Evolutionary conservation across 2,888 invertebrate species (phyloP).

Genomic region (Hyposoter didymator): DNA sequence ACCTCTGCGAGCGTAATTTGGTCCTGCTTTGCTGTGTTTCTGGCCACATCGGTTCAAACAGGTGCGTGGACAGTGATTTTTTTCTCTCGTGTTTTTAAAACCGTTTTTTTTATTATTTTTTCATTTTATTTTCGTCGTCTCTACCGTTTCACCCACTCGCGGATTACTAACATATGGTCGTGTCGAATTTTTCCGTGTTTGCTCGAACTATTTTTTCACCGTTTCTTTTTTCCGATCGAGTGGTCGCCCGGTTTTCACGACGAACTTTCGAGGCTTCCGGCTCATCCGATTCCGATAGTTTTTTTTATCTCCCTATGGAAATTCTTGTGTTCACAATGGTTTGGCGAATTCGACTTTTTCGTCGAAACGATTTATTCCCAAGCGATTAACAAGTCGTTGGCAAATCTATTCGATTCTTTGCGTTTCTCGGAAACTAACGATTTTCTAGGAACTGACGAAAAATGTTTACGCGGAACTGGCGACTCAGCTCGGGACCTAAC

Average conservation of each 20-base stretch:
- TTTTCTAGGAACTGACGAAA: neutral
- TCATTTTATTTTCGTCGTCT: neutral
- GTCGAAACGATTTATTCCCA: neutral
- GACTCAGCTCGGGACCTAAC: neutral
- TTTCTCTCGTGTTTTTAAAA: constrained; percentile 27
- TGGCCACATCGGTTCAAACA: constrained; percentile 76
- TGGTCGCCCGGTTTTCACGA: neutral
- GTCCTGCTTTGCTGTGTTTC: constrained; percentile 76
- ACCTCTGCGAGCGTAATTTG: constrained; percentile 72
- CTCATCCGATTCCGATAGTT: neutral
- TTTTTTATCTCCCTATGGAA: no score
- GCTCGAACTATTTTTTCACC: neutral
- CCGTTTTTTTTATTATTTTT: constrained; percentile 15
- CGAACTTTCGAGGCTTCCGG: neutral
- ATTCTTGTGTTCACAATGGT: no score
- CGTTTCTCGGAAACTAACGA: neutral
- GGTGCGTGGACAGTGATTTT: constrained; percentile 72
- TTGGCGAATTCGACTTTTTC: neutral
- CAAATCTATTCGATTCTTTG: neutral
- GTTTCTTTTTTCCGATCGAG: neutral
- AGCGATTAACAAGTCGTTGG: neutral
- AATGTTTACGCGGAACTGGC: neutral
- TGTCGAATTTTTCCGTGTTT: neutral
- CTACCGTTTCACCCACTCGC: no score
- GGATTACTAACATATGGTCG: neutral